Percentiles rank a stretch among this genome's conserved stretches.
phyloP scores from a whole-genome alignment of 1,140 invertebrate species.

The Nomia melanderi region DNA sequence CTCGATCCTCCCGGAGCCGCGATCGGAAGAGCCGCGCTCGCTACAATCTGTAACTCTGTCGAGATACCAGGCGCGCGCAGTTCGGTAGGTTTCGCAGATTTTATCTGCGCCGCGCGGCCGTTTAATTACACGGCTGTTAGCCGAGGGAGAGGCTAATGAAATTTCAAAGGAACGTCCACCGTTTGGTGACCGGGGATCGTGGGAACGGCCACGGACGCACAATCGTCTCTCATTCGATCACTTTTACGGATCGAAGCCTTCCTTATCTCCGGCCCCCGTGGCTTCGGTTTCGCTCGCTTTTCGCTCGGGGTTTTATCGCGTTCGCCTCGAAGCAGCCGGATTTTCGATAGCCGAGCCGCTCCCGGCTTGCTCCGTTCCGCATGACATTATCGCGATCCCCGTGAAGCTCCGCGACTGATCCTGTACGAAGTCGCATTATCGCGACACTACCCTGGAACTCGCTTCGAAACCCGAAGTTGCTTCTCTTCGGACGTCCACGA shows the following conservation, averaged over 20 bases:
- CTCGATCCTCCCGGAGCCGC: not conserved
- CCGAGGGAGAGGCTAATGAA: slow-evolving; percentile 6
- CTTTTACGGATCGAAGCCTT: not conserved
- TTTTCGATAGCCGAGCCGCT: no score
- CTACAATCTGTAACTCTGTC: no score
- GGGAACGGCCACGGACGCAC: not conserved
- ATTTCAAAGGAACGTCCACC: slow-evolving; percentile 3
- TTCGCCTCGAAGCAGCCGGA: no score
- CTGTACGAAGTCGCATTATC: no score
- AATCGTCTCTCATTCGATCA: not conserved
- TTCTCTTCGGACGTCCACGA: no score
- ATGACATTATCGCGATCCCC: no score
- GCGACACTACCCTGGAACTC: no score
- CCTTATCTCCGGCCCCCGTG: slow-evolving; percentile 3
- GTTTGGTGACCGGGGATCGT: not conserved
- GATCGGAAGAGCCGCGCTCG: no score
- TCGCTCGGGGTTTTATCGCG: not conserved
- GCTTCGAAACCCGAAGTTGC: no score
- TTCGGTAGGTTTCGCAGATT: not conserved
- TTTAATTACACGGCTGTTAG: slow-evolving; percentile 16
- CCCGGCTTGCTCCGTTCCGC: no score
- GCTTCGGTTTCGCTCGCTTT: not conserved
- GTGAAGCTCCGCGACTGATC: no score
- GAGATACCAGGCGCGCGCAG: not conserved
- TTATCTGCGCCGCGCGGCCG: not conserved